Base-by-base conservation (phyloP, 2,888 invertebrate species). In the Ophraella communa region DNA sequence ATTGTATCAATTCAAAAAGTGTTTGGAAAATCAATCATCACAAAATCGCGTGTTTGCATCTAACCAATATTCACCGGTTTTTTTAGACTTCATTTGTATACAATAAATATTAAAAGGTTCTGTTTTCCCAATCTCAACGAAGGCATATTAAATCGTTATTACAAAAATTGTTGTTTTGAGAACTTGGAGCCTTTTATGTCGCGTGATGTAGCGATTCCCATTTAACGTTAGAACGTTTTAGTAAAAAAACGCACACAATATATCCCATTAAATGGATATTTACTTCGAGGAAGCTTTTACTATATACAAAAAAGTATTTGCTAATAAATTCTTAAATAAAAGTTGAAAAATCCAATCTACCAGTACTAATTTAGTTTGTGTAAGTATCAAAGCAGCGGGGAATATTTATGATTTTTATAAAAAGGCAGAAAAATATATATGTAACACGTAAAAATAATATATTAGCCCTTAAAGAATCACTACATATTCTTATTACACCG, bases 91-190 rank as follows among this genome's bases (percentile, higher is more conserved):
- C 42, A 56, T 64, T 65, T 67, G 64, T 51, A 67, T 56, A 45
- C 52, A 58, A 67, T 67, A 58, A 62, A 67, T 64, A 54, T 64
- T 62, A 56, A 64, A 59, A 62, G 57, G 47, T 54, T 47, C 7
- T 10, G 47, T 14, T 47, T 45, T 47, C 23, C 47, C 21, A 47
- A 23, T 23, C 47, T 21, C 47, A n/a, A 21, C 8, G n/a, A n/a
- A n/a, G n/a, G 5, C 21, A 21, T 45, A 45, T 45, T 21, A 20
- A 45, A 45, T 21, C 10, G 21, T 45, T 45, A 21, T 45, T 20
- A 45, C 45, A 21, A 45, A 45, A 45, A 45, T 21, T 21, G 45
- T 45, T 45, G 17, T 39, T 39, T 39, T 39, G 17, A 39, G 39
- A 39, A 39, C 39, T 39, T 7, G 2, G 8, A 39, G 39, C 7